Conservation (phyloP, 2,113 vertebrate species). For the Micronycteris hirsuta region DNA sequence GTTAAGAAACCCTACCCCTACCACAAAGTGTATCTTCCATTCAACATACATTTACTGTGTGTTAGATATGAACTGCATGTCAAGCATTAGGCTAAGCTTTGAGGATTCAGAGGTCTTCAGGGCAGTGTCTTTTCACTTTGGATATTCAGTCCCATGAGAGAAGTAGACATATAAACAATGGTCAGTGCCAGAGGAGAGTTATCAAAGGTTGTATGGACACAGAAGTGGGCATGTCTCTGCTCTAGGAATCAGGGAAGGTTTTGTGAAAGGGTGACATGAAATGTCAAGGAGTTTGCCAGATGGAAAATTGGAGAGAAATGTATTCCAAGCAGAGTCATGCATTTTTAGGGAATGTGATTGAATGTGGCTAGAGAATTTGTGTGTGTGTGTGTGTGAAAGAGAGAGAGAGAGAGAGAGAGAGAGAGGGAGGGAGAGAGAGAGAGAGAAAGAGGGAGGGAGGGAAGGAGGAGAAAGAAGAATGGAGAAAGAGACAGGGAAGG, state of each 20-base stretch:
- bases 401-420: not conserved
- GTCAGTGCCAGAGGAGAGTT: not conserved
- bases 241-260: not conserved
- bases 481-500: not conserved
- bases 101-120: not conserved
- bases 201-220: not conserved
- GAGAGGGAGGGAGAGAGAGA: not conserved
- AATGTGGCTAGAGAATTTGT: not conserved
- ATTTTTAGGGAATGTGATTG: not conserved
- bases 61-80: not conserved
- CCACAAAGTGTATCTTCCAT: not conserved
- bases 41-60: not conserved
- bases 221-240: not conserved
- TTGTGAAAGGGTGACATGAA: slow-evolving; percentile 4
- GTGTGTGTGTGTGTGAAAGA: not conserved
- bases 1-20: not conserved
- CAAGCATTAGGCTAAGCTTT: not conserved
- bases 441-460: not conserved
- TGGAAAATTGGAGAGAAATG: slow-evolving; percentile 14
- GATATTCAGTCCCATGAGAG: not conserved
- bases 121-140: slow-evolving; percentile 8
- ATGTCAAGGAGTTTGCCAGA: not conserved
- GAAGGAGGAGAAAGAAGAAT: not conserved
- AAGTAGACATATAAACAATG: not conserved
- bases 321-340: not conserved